Evolutionary conservation across 1,140 invertebrate genomes (phyloP).

Genomic region (Papilio polyxenes): DNA sequence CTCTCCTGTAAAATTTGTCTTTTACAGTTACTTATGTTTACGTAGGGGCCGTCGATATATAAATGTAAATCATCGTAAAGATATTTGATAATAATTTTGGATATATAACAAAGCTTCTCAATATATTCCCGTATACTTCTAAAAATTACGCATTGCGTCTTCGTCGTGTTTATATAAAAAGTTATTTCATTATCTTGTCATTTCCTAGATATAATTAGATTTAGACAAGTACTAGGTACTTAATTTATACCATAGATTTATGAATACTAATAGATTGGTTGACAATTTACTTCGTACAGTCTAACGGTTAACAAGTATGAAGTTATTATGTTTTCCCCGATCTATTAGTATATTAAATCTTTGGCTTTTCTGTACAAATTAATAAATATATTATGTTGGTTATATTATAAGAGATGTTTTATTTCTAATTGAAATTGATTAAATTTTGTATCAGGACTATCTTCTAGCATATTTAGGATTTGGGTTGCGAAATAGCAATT

Average conservation of each 20-base stretch:
- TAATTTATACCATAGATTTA: constrained; percentile 35
- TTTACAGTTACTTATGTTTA: too few species aligned
- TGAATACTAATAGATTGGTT: constrained; percentile 8
- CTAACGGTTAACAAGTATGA: background rate
- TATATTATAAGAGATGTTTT: constrained; percentile 51
- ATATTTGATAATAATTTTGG: background rate
- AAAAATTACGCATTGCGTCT: constrained; percentile 21
- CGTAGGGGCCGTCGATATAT: too few species aligned
- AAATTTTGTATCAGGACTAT: too few species aligned
- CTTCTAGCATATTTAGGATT: too few species aligned
- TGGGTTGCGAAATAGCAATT: too few species aligned
- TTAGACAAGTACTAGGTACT: constrained; percentile 61
- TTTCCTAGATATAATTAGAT: constrained; percentile 48
- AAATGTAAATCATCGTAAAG: too few species aligned
- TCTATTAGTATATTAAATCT: background rate
- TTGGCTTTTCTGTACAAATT: constrained; percentile 66
- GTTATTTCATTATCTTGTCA: constrained; percentile 46
- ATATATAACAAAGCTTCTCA: background rate
- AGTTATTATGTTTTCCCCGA: background rate
- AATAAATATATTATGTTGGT: constrained; percentile 74
- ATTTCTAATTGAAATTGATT: constrained; percentile 39
- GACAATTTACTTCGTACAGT: constrained; percentile 41
- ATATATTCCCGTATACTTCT: constrained; percentile 25
- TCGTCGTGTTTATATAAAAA: constrained; percentile 26
- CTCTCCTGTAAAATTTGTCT: too few species aligned